Evolutionary conservation across 2,113 vertebrate species (phyloP).

Genomic region (Archilochus colubris): DNA sequence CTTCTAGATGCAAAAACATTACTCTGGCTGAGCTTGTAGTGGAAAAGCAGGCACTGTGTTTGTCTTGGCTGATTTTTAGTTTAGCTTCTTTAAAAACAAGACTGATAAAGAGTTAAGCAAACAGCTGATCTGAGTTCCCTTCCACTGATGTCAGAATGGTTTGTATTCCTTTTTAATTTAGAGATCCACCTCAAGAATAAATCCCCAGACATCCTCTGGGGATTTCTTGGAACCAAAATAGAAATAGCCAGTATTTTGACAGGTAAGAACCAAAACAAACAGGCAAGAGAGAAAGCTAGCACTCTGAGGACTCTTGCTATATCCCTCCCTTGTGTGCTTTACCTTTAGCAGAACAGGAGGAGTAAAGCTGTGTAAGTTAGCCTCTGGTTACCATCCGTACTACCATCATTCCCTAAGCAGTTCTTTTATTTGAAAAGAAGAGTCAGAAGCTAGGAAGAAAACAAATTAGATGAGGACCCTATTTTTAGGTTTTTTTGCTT

Average conservation of each 20-base stretch:
- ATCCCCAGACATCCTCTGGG: background rate
- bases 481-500: background rate
- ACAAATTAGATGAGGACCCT: background rate
- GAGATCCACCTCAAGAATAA: background rate
- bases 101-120: background rate
- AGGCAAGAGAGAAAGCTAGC: background rate
- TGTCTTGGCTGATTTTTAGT: background rate
- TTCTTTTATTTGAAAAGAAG: background rate
- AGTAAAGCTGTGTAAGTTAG: background rate
- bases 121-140: background rate
- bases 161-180: background rate
- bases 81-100: background rate
- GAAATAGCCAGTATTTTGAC: constrained; percentile 2
- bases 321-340: background rate
- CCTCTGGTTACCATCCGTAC: background rate
- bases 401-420: background rate
- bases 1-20: constrained; percentile 6
- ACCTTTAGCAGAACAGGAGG: background rate
- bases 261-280: background rate
- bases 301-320: background rate
- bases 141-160: background rate
- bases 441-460: background rate
- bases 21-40: background rate
- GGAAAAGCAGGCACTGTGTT: background rate
- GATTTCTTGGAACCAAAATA: background rate